Evolutionary conservation across 2,888 invertebrate genomes (phyloP), one percentile per base, ranked within the genome.

Genomic region (Baccha elongata): DNA sequence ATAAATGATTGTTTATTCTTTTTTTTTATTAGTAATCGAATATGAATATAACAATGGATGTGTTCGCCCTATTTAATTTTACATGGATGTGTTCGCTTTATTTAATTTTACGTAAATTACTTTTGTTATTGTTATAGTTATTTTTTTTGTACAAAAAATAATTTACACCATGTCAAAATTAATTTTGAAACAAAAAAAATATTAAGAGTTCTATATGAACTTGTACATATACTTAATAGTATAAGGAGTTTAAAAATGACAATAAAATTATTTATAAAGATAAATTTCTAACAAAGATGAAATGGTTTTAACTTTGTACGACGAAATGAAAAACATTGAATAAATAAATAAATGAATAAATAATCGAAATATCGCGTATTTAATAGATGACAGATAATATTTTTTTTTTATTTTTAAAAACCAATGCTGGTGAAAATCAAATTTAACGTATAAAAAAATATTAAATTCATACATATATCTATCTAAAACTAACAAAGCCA

Each of bases 151-250:
- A 58, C 37, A 58, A 76, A 81, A 80, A 75, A 81, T 71, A 62
- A 75, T 65, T 32, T 65, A 65, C 32, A 62, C 29, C 37, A 40
- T 64, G 35, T 35, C 69, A 71, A 81, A 60, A 65, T 75, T 72
- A 50, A 15, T 64, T 62, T 76, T 65, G 44, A 72, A 68, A 58
- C n/a, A 58, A 26, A 29, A 58, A 26, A 26, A 17, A 73, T 53
- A 68, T 62, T 48, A 32, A 76, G 40, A 72, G 72, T 68, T 83
- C 78, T 55, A 50, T 64, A 48, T n/a, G 78, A 68, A 78, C 73
- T 85, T 86, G 85, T 87, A 89, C 87, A 89, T 88, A 89, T 89
- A 89, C 89, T 89, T 89, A 89, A 89, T 89, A 89, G 89, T 86
- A 87, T 90, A 89, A 89, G 89, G 19, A 50, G 32, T 68, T 87